phyloP scores from a whole-genome alignment of 2,888 invertebrate genomes.

The Mamestra brassicae region DNA sequence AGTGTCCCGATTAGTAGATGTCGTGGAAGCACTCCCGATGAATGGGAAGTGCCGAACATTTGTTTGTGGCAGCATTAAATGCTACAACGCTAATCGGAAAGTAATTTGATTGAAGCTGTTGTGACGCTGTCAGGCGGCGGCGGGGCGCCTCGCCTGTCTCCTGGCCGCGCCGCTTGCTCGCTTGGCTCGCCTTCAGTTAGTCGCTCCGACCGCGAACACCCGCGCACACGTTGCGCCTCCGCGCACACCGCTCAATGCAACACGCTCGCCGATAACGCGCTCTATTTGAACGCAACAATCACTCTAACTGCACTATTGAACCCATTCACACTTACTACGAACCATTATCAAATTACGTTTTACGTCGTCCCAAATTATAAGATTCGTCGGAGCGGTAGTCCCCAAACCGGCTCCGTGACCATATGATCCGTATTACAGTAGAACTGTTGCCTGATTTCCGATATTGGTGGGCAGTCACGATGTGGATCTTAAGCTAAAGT shows the following conservation, averaged over 20 bases:
- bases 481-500: conserved; percentile 83
- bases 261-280: conserved; percentile 83
- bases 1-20: conserved; percentile 75
- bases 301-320: conserved; percentile 77
- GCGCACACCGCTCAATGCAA: conserved; percentile 64
- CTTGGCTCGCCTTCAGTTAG: conserved; percentile 77
- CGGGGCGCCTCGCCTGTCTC: conserved; percentile 73
- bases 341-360: conserved; percentile 68
- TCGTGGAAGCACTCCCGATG: conserved; percentile 79
- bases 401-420: conserved; percentile 83
- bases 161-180: conserved; percentile 57
- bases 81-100: conserved; percentile 83
- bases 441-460: conserved; percentile 78
- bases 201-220: conserved; percentile 82
- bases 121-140: conserved; percentile 76
- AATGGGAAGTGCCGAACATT: conserved; percentile 77
- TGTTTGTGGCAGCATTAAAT: conserved; percentile 78
- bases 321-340: conserved; percentile 71
- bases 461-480: conserved; percentile 79
- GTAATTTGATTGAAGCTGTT: conserved; percentile 83
- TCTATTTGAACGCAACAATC: conserved; percentile 83
- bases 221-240: conserved; percentile 82
- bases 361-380: conserved; percentile 67
- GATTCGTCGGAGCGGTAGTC: conserved; percentile 64
- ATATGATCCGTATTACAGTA: conserved; percentile 82